Evolutionary conservation across 2,888 invertebrate genomes (phyloP), one percentile per base, ranked within the genome.

Genomic region (Bombyx huttoni): DNA sequence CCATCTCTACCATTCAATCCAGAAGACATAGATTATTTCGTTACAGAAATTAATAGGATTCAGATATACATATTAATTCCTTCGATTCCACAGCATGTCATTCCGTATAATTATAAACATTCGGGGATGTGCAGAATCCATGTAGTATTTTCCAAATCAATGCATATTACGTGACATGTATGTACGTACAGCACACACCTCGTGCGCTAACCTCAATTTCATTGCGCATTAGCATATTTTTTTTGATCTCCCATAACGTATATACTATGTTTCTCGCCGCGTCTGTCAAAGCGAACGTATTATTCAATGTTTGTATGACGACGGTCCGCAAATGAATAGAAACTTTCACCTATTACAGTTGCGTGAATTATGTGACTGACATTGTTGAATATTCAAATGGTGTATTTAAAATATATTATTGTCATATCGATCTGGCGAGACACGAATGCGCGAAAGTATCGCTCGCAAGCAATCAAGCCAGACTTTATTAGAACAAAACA

Each of bases 321-420:
- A 40, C 40, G 40, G 40, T 40, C 7, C 12, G 40, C 58, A 55
- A 54, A 57, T 55, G 34, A 33, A n/a, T 12, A 68, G 68, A 66
- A 68, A 80, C 79, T 80, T 81, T 81, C 78, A 76, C 81, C n/a
- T 74, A 60, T 73, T 40, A 40, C 40, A 8, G 12, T 64, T 60
- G 58, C 60, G 61, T 61, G 61, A 63, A 64, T 61, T 63, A 64
- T 62, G 63, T 58, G 67, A 63, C 64, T 55, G 55, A 60, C 58
- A 56, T 59, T 59, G 59, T 61, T 24, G 62, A 50, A 55, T 52
- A 57, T 52, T 49, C 34, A 34, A 54, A 52, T 53, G 24, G 50
- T 33, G 59, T 24, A 24, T 10, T 40, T 40, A 10, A 40, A 40
- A 40, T 40, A 12, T 40, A 10, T 40, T 40, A 7, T 40, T 40